Conservation (phyloP, 2,113 vertebrate genomes). For the Picathartes gymnocephalus region DNA sequence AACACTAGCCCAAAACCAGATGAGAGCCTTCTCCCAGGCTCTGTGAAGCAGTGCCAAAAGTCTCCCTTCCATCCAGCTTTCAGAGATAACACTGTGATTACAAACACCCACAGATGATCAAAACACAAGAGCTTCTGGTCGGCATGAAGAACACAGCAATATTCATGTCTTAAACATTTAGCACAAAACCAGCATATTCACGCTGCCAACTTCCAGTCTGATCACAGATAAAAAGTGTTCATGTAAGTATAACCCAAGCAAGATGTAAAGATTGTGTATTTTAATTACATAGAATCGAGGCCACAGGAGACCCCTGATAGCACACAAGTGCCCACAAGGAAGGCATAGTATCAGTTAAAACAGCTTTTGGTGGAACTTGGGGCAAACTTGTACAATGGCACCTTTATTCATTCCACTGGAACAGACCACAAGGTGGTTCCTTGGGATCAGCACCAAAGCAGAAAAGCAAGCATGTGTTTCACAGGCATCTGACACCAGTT, state of each 20-base stretch:
- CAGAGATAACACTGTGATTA: background rate
- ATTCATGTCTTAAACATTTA: background rate
- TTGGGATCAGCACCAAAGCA: background rate
- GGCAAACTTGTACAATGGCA: background rate
- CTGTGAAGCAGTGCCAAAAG: background rate
- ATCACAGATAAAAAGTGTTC: background rate
- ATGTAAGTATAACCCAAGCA: background rate
- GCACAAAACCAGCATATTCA: background rate
- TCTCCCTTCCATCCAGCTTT: background rate
- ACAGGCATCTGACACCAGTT: background rate
- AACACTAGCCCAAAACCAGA: background rate
- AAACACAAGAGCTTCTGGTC: background rate
- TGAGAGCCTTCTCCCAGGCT: background rate
- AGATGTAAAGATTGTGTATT: background rate
- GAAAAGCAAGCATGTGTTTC: background rate
- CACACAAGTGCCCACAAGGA: accelerated
- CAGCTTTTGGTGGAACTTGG: background rate
- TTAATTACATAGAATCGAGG: background rate
- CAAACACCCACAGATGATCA: background rate
- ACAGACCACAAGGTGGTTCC: accelerated
- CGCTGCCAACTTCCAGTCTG: background rate
- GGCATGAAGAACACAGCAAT: background rate
- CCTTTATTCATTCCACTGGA: background rate
- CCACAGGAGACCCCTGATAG: background rate
- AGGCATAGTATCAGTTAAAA: background rate